Percentiles rank a stretch among this genome's conserved stretches.
Conservation (phyloP, 2,113 vertebrate genomes). For the Callorhinus ursinus region DNA sequence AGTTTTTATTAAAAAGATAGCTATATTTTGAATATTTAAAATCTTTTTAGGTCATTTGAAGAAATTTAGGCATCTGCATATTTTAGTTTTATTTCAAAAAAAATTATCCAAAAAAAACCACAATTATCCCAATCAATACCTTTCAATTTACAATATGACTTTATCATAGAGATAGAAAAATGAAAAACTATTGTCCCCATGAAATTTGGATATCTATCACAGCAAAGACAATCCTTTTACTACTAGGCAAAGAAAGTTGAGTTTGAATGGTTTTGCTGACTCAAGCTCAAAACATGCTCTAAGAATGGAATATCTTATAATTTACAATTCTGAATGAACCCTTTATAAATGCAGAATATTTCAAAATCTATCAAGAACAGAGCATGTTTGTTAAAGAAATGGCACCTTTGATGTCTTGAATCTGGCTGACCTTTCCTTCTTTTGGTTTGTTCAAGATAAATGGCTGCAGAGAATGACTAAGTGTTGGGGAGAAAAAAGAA, state of each 20-base stretch:
- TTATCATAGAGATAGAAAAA: background rate
- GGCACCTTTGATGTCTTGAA: conserved; percentile 56
- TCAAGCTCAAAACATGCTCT: background rate
- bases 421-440: conserved; percentile 72
- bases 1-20: background rate
- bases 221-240: background rate
- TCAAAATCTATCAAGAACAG: conserved; percentile 56
- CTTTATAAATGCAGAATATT: conserved; percentile 36
- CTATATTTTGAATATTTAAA: background rate
- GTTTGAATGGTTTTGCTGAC: conserved; percentile 48
- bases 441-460: conserved; percentile 61
- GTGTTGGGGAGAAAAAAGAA: background rate
- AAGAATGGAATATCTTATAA: background rate
- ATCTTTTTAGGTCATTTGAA: background rate
- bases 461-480: conserved; percentile 49
- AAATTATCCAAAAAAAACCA: too few species aligned
- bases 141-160: background rate
- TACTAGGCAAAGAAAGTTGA: background rate
- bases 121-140: background rate
- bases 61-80: background rate
- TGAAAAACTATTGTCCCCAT: background rate
- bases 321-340: conserved; percentile 46
- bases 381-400: conserved; percentile 69
- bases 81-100: background rate
- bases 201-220: background rate